Conservation (phyloP, 2,888 invertebrate genomes). For the Desoria tigrina region DNA sequence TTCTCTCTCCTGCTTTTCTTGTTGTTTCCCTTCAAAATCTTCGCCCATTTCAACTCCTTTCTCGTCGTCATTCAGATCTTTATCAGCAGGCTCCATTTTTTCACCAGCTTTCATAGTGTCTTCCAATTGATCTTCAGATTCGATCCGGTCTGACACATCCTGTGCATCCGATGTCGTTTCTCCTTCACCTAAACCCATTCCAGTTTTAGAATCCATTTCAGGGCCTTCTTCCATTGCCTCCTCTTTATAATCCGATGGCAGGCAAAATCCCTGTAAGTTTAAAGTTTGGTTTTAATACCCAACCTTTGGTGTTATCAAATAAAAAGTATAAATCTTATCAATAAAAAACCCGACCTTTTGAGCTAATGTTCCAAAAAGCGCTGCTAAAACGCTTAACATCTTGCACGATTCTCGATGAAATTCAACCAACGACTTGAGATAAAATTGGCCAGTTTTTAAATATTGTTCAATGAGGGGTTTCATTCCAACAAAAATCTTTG, state of each 20-base stretch:
- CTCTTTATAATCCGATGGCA: slow-evolving; percentile 79
- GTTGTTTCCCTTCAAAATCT: slow-evolving; percentile 86
- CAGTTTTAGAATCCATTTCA: slow-evolving; percentile 62
- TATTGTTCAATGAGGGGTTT: slow-evolving; percentile 78
- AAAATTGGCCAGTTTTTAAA: slow-evolving; percentile 72
- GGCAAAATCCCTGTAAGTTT: slow-evolving; percentile 74
- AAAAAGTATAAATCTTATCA: too few species aligned
- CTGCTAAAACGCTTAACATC: slow-evolving; percentile 77
- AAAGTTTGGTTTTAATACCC: not conserved
- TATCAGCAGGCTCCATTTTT: slow-evolving; percentile 68
- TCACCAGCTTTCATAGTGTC: slow-evolving; percentile 81
- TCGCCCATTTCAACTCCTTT: slow-evolving; percentile 95
- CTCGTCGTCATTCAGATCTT: slow-evolving; percentile 74
- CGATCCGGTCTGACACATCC: slow-evolving; percentile 92
- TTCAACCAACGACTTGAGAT: slow-evolving; percentile 74
- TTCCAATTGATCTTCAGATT: slow-evolving; percentile 89
- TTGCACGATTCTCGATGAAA: slow-evolving; percentile 78
- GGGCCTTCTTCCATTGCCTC: slow-evolving; percentile 58
- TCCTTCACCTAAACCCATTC: slow-evolving; percentile 89
- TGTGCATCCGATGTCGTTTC: slow-evolving; percentile 71
- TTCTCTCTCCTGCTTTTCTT: slow-evolving; percentile 72
- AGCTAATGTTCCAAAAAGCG: slow-evolving; percentile 80
- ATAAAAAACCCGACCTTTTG: slow-evolving; percentile 62
- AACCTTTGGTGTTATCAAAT: not conserved
- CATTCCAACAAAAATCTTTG: slow-evolving; percentile 45